These are phyloP conservation scores for Drosophila micromelanica DNA, from an alignment of 1,140 invertebrate species.

Conservation along the genomic window DNA sequence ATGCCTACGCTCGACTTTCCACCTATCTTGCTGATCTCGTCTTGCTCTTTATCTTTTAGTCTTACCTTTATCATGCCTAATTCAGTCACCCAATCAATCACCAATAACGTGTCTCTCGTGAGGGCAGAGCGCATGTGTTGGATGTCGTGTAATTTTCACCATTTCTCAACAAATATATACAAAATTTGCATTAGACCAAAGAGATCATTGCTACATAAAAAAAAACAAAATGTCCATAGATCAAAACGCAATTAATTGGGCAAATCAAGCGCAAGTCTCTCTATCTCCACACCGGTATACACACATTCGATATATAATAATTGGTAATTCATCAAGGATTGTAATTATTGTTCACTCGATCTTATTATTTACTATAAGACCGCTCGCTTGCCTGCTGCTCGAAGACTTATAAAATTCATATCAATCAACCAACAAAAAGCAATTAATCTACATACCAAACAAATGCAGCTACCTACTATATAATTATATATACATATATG, in stretches of 20 bases:
- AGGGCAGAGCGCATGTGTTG: conserved; percentile 85
- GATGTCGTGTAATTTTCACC: conserved; percentile 83
- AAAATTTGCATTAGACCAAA: conserved; percentile 54
- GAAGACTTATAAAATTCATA: conserved; percentile 53
- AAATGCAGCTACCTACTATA: conserved; percentile 30
- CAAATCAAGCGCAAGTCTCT: conserved; percentile 49
- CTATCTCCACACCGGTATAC: conserved; percentile 48
- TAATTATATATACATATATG: conserved; percentile 32
- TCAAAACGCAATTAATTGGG: conserved; percentile 54
- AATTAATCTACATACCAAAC: conserved; percentile 51
- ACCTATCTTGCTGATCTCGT: conserved; percentile 15
- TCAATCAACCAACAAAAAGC: conserved; percentile 33
- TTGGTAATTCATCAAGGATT: conserved; percentile 75
- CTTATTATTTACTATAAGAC: conserved; percentile 57
- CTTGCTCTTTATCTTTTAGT: conserved; percentile 42
- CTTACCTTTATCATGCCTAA: conserved; percentile 37
- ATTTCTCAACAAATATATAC: conserved; percentile 58
- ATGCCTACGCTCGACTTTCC: conserved; percentile 6
- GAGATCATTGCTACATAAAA: conserved; percentile 45
- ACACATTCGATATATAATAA: conserved; percentile 38
- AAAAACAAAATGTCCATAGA: conserved; percentile 47
- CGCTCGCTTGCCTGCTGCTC: conserved; percentile 44
- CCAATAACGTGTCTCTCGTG: conserved; percentile 81
- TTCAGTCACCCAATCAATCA: conserved; percentile 63
- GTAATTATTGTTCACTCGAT: conserved; percentile 74